Percentiles rank a stretch among this genome's conserved stretches.
Evolutionary conservation across 2,888 invertebrate genomes (phyloP).

Genomic region (Idaea aversata): DNA sequence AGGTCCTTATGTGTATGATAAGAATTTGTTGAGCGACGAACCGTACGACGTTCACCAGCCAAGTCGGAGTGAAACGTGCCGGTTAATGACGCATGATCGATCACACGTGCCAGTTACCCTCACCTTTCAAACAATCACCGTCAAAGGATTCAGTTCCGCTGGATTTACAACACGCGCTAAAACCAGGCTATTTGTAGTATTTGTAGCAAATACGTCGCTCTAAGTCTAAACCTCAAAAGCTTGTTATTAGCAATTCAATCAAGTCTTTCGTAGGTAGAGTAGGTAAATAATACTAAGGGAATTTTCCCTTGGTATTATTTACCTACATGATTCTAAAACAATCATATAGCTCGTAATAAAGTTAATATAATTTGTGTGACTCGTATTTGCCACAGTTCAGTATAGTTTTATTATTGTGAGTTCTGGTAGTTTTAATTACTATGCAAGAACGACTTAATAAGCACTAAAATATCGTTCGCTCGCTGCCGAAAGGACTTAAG

Average conservation of each 20-base stretch:
- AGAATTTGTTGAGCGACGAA: conserved; percentile 48
- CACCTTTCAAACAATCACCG: neutral
- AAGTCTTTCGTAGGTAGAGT: neutral
- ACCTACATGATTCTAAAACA: too few relatives aligned
- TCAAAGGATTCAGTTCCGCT: neutral
- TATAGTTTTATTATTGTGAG: neutral
- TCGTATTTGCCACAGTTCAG: too few relatives aligned
- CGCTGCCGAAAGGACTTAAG: neutral
- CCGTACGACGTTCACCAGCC: conserved; percentile 34
- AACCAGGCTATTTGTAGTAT: neutral
- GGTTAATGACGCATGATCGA: conserved; percentile 45
- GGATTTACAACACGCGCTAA: neutral
- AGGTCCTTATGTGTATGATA: conserved; percentile 38
- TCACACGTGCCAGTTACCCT: conserved; percentile 28
- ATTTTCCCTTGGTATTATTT: too few relatives aligned
- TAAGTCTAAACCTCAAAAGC: neutral
- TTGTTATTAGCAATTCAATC: neutral
- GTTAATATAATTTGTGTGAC: neutral
- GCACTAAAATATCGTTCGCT: neutral
- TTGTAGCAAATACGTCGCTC: neutral
- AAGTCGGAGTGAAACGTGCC: conserved; percentile 40
- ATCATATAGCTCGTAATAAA: too few relatives aligned
- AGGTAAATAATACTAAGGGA: too few relatives aligned
- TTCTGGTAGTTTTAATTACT: neutral
- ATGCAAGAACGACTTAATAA: neutral